phyloP scores from a whole-genome alignment of 2,113 vertebrate species.

The Oncorhynchus keta region DNA sequence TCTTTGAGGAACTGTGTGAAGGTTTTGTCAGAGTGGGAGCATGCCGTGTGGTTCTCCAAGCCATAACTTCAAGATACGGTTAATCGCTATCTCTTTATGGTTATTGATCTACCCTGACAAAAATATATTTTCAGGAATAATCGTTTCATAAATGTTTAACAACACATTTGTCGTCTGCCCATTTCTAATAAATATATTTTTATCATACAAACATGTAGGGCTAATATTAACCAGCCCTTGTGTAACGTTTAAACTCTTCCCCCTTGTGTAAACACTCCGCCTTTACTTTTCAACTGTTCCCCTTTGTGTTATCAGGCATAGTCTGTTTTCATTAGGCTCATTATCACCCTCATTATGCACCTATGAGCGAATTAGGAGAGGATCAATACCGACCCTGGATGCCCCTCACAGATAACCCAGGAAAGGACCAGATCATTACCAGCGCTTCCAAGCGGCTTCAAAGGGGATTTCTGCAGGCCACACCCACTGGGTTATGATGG shows the following conservation, averaged over 20 bases:
- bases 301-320: constrained; percentile 41
- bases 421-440: constrained; percentile 48
- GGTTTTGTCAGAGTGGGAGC: constrained; percentile 7
- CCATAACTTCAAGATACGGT: neutral
- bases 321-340: constrained; percentile 56
- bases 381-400: constrained; percentile 65
- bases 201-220: neutral
- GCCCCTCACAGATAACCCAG: constrained; percentile 45
- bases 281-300: constrained; percentile 6
- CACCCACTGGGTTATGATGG: constrained; percentile 36
- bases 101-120: no score
- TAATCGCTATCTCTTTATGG: no score
- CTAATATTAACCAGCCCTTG: neutral
- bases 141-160: neutral
- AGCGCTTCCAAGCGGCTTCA: constrained; percentile 51
- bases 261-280: constrained; percentile 15
- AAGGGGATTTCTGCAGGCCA: constrained; percentile 37
- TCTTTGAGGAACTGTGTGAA: constrained; percentile 38
- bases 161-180: neutral
- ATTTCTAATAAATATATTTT: no score
- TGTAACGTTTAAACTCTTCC: no score
- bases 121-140: neutral
- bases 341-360: constrained; percentile 61
- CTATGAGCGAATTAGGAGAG: constrained; percentile 61
- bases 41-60: constrained; percentile 5